Conservation (phyloP, 2,888 invertebrate genomes). For the Ectobius pallidus region DNA sequence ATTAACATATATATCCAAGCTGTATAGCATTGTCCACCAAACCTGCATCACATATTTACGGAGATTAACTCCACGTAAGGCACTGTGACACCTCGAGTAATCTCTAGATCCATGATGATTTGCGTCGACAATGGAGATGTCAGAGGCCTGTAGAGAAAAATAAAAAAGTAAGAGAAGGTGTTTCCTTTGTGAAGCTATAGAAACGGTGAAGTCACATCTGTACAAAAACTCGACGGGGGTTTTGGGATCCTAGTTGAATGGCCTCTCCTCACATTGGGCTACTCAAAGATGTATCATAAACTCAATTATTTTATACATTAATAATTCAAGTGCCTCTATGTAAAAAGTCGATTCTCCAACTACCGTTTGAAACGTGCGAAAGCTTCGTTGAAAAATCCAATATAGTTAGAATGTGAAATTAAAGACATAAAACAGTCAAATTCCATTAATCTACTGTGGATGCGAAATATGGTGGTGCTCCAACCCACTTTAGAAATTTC, state of each 20-base stretch:
- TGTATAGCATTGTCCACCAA: not conserved
- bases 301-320: too few relatives aligned
- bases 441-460: too few relatives aligned
- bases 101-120: conserved; percentile 10
- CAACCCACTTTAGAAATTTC: too few relatives aligned
- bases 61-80: not conserved
- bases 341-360: too few relatives aligned
- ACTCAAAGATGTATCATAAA: too few relatives aligned
- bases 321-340: too few relatives aligned
- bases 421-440: too few relatives aligned
- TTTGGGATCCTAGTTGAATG: conserved; percentile 5
- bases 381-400: too few relatives aligned
- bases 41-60: not conserved
- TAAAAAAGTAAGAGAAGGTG: conserved; percentile 1
- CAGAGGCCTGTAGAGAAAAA: conserved; percentile 1
- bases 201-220: conserved; percentile 14
- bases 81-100: not conserved
- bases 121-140: conserved; percentile 11
- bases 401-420: too few relatives aligned
- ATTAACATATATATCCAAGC: too few relatives aligned
- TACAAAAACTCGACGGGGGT: conserved; percentile 17
- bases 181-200: not conserved
- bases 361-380: too few relatives aligned
- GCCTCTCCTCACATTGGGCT: not conserved
- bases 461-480: too few relatives aligned